Base-by-base conservation (phyloP, 1,140 invertebrate species). In the Drosophila kanapiae region DNA sequence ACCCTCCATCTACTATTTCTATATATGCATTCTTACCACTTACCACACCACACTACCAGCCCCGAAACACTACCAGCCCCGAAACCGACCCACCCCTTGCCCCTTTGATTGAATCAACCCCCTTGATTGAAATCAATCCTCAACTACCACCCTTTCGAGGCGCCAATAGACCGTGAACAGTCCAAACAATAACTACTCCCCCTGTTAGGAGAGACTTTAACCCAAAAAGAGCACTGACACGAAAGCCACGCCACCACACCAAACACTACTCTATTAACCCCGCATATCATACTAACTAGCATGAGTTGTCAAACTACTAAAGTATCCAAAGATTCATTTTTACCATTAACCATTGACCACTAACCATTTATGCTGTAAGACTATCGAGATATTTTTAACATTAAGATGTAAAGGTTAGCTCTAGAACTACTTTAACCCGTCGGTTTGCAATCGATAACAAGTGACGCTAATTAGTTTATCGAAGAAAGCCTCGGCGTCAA, bases 151-250 rank as follows among this genome's bases (percentile, higher is more conserved):
- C 54, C 75, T 58, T 60, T 57, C 14, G 51, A 51, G 54, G 62
- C 45, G 37, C 56, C 58, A 82, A 86, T 87, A 76, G 83, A 87
- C 79, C 75, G 63, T 79, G 79, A 87, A 76, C 72, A 49, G 60
- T 67, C 62, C 49, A 54, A 43, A 37, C 38, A 62, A 16, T 40
- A 48, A 65, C 53, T 61, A 49, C 23, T 23, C 23, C 31, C 59
- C 54, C 37, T 37, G 5, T n/a, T 38, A 37, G 23, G 43, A n/a
- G n/a, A 49, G 45, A 71, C 51, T 35, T 18, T 51, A 54, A 69
- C 58, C 43, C 45, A 67, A 67, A 49, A 18, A 14, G 38, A 67
- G 76, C 49, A 72, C 60, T 60, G 45, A 75, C 60, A 81, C 54
- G 49, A 67, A 75, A 49, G 40, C 45, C 43, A 72, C 63, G 63